These are phyloP conservation scores for Enteromius thamalakanensis DNA, from an alignment of 2,797 vertebrate genomes.

Conservation along the genomic window DNA sequence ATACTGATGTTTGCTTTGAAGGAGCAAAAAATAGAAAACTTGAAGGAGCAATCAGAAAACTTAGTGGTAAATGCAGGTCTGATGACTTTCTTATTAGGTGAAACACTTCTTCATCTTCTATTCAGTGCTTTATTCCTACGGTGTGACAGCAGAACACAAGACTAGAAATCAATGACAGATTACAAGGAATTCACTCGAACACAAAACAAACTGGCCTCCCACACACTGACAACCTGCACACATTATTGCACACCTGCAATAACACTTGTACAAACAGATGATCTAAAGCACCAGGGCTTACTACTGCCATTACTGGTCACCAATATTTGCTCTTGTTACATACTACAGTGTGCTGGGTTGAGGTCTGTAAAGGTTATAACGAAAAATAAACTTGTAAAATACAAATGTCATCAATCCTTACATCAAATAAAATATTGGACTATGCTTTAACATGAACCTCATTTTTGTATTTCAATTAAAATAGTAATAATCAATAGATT, in stretches of 20 bases:
- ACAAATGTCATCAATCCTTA: neutral
- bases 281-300: constrained; percentile 12
- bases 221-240: constrained; percentile 11
- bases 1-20: neutral
- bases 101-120: neutral
- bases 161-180: constrained; percentile 20
- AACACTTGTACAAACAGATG: constrained; percentile 14
- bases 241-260: neutral
- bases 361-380: neutral
- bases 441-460: neutral
- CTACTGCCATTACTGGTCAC: neutral
- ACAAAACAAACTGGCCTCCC: constrained; percentile 5
- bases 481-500: neutral
- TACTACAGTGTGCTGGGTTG: neutral
- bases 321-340: constrained; percentile 18
- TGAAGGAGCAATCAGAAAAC: too few species aligned
- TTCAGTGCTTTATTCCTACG: neutral
- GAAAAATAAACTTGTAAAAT: neutral
- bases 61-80: too few species aligned
- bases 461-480: too few species aligned
- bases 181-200: constrained; percentile 3
- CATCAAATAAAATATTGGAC: neutral
- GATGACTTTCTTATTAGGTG: neutral
- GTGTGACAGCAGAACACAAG: neutral
- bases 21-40: too few species aligned